Conservation (phyloP, 2,888 invertebrate genomes). For the Tenodera sinensis region DNA sequence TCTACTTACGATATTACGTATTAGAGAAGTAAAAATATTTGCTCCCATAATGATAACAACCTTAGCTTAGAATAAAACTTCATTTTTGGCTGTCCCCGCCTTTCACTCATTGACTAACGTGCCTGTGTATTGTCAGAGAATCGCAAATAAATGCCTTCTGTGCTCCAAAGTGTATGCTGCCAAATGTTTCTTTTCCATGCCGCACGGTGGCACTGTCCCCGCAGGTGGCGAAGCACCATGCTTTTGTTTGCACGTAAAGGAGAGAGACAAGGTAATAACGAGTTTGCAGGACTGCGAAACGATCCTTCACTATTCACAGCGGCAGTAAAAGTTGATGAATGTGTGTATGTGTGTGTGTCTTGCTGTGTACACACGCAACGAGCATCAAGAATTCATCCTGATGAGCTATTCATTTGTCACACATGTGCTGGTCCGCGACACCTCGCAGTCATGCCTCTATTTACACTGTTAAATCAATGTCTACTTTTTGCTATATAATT, state of each 20-base stretch:
- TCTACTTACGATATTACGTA: too few species aligned
- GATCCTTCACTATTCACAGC: background rate
- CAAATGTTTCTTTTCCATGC: too few species aligned
- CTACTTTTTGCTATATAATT: too few species aligned
- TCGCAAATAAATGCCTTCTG: too few species aligned
- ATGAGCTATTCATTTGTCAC: background rate
- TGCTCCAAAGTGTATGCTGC: too few species aligned
- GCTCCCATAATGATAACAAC: too few species aligned
- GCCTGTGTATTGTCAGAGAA: too few species aligned
- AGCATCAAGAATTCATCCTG: background rate
- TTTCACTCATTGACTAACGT: too few species aligned
- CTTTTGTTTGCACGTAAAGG: background rate
- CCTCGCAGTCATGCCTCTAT: background rate
- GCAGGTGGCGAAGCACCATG: background rate
- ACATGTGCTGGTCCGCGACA: background rate
- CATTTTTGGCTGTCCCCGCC: too few species aligned
- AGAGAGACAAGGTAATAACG: background rate
- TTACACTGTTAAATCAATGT: too few species aligned
- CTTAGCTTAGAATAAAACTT: too few species aligned
- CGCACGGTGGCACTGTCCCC: background rate
- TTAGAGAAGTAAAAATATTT: too few species aligned
- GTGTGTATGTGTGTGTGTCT: background rate
- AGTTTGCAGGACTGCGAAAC: background rate
- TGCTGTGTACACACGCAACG: background rate
- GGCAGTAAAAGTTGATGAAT: background rate